Evolutionary conservation across 2,888 invertebrate genomes (phyloP).

Genomic region (Phytoseiulus persimilis): DNA sequence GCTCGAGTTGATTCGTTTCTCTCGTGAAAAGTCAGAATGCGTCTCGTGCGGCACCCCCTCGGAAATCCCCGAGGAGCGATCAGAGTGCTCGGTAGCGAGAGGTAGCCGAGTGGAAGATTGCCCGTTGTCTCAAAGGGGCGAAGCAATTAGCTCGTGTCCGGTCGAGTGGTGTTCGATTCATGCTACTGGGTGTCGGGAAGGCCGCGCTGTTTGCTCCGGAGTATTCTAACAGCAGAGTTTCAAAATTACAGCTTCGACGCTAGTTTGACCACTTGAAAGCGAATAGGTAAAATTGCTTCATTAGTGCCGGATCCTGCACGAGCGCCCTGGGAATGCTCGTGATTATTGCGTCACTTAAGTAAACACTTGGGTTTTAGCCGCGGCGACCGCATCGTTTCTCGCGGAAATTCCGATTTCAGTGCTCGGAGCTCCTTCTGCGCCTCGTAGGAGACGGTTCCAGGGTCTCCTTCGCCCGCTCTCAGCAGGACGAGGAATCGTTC

Average conservation of each 20-base stretch:
- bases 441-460: too few relatives aligned
- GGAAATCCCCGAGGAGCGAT: background rate
- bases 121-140: background rate
- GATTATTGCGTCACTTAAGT: background rate
- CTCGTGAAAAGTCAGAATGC: too few relatives aligned
- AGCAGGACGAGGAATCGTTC: background rate
- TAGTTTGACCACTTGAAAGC: background rate
- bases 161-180: background rate
- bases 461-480: too few relatives aligned
- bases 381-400: background rate
- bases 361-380: background rate
- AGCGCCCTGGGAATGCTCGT: background rate
- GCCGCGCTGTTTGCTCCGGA: background rate
- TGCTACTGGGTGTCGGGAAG: background rate
- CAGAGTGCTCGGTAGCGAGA: background rate
- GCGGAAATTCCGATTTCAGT: background rate
- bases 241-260: background rate
- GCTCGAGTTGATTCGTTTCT: too few relatives aligned
- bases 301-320: background rate
- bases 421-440: too few relatives aligned
- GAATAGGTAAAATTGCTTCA: background rate
- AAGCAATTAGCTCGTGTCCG: background rate
- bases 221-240: background rate
- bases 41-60: background rate
- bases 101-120: background rate